phyloP scores from a whole-genome alignment of 2,888 invertebrate species.

The Margaritifera margaritifera region DNA sequence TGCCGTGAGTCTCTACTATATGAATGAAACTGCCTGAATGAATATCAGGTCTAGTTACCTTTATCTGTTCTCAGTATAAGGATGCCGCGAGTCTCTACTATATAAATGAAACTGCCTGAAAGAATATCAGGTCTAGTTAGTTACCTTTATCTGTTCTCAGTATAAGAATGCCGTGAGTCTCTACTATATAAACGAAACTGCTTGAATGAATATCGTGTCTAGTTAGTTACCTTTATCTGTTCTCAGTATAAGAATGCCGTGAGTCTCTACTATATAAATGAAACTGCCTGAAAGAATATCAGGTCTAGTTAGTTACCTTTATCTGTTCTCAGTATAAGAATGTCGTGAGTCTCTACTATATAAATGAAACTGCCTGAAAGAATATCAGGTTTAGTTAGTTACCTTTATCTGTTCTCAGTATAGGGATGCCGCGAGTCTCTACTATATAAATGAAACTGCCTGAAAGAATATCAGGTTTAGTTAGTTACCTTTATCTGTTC shows the following conservation, averaged over 20 bases:
- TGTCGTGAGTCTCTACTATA: slow-evolving; percentile 84
- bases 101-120: no score
- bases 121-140: neutral
- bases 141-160: slow-evolving; percentile 79
- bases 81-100: slow-evolving; percentile 84
- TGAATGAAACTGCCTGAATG: no score
- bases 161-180: slow-evolving; percentile 83
- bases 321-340: slow-evolving; percentile 80
- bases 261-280: slow-evolving; percentile 83
- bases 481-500: slow-evolving; percentile 79
- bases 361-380: no score
- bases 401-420: slow-evolving; percentile 80
- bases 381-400: no score
- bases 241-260: slow-evolving; percentile 81
- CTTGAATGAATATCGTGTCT: no score
- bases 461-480: neutral
- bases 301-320: slow-evolving; percentile 72
- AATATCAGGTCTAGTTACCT: slow-evolving; percentile 63
- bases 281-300: no score
- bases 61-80: slow-evolving; percentile 80
- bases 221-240: slow-evolving; percentile 78
- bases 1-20: slow-evolving; percentile 84
- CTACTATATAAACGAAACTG: no score
- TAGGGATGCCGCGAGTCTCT: slow-evolving; percentile 83
- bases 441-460: no score